Percentiles rank a stretch among this genome's conserved stretches.
These are phyloP conservation scores for Crotalus helleri DNA, from an alignment of 2,113 vertebrate species.

Conservation along the genomic window DNA sequence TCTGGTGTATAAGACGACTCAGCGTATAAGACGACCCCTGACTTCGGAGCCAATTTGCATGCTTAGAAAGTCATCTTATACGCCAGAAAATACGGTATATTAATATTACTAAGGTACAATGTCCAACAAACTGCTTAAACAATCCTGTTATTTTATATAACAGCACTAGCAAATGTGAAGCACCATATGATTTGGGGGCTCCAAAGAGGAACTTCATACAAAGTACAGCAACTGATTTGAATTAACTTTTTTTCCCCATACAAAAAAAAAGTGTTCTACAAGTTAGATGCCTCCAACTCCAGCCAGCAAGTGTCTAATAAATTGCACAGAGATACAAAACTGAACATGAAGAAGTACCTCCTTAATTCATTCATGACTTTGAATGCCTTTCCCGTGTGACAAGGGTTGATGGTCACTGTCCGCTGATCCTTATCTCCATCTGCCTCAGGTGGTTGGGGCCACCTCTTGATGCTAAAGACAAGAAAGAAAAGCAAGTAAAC, in stretches of 20 bases:
- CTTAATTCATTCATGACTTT: constrained; percentile 93
- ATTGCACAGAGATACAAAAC: constrained; percentile 22
- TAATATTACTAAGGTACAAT: background rate
- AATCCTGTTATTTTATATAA: background rate
- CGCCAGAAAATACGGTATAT: background rate
- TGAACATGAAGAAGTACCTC: constrained; percentile 72
- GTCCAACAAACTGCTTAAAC: background rate
- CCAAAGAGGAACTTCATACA: background rate
- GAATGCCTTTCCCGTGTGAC: constrained; percentile 93
- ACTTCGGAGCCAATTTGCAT: too few species aligned
- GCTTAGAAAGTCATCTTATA: too few species aligned
- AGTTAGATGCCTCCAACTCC: background rate
- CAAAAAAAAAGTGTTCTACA: rapidly evolving
- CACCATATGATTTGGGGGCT: background rate
- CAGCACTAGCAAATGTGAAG: background rate
- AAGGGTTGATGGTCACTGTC: constrained; percentile 81
- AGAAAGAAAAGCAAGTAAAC: constrained; percentile 20
- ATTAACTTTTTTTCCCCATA: background rate
- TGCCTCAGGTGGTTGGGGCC: constrained; percentile 67
- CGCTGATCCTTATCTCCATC: constrained; percentile 81
- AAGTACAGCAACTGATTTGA: background rate
- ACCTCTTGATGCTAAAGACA: constrained; percentile 67
- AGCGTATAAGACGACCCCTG: too few species aligned
- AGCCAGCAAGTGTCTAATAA: constrained; percentile 8
- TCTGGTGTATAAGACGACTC: too few species aligned